Evolutionary conservation across 2,113 vertebrate genomes (phyloP), one percentile per base, ranked within the genome.

Genomic region (Macrotus californicus): DNA sequence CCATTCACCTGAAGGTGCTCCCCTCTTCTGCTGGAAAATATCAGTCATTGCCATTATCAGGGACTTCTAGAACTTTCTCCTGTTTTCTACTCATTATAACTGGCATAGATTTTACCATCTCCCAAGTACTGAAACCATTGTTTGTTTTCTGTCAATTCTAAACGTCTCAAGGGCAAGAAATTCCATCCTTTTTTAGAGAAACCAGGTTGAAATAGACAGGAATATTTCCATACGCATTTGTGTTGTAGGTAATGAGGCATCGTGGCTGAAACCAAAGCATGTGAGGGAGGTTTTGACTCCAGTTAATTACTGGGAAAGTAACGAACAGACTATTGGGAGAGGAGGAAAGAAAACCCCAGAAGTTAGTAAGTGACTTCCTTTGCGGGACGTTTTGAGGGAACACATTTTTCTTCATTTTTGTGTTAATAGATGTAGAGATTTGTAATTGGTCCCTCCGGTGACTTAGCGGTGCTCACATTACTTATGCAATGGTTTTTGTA

Each of bases 391-490:
- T 94, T 93, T 72, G 59, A 87, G 66, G 59, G 82, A 64, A 59
- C 70, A 81, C 29, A 18, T 93, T 96, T 94, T 64, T 64, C 82
- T 94, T 94, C 75, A 83, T 84, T 95, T 94, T 91, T 89, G 59
- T 85, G 41, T 96, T 90, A 93, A 82, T 86, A 81, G 72, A 73
- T 11, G 1, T 50, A 64, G 93, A 91, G 64, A 73, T 95, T 87
- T 96, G 22, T 96, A 94, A 92, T 93, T 93, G 87, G 86, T 94
- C 66, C 79, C 93, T 93, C 84, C 91, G 87, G 52, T 95, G 87
- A 77, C 19, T 59, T 19, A 69, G 1, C 26, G 61, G 64, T 81
- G 19, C 69, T 92, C 96, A 3, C 1, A 75, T 95, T 96, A 95
- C 91, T 67, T 64, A 91, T 76, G 66, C 81, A 86, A 43, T 93